These are phyloP conservation scores for Nomada hirtipes DNA, from an alignment of 2,888 invertebrate species.

Conservation along the genomic window DNA sequence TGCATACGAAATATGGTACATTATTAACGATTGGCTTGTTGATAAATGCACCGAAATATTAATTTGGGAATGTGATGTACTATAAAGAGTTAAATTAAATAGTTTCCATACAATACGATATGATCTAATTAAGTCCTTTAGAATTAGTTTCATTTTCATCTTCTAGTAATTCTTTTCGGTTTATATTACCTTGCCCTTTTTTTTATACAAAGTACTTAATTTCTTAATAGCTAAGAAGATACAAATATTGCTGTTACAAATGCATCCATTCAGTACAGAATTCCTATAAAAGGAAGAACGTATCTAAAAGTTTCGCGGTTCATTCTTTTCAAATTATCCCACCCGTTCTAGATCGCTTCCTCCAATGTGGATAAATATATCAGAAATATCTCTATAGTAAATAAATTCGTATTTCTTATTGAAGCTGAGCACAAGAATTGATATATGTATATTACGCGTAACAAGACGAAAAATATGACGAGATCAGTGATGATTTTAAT, in stretches of 20 bases:
- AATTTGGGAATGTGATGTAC: constrained; percentile 28
- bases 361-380: constrained; percentile 17
- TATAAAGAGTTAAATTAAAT: constrained; percentile 15
- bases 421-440: constrained; percentile 36
- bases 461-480: constrained; percentile 4
- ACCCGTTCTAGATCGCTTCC: constrained; percentile 11
- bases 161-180: neutral
- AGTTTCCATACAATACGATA: constrained; percentile 15
- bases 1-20: constrained; percentile 28
- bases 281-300: constrained; percentile 48
- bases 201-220: neutral
- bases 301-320: constrained; percentile 19
- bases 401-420: neutral
- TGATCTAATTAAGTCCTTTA: constrained; percentile 25
- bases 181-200: neutral
- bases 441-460: neutral
- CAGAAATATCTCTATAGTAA: constrained; percentile 8
- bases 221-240: constrained; percentile 16
- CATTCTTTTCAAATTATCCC: constrained; percentile 10
- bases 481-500: constrained; percentile 13
- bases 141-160: constrained; percentile 3
- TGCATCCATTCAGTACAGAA: constrained; percentile 62
- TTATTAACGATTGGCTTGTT: constrained; percentile 29
- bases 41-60: constrained; percentile 30
- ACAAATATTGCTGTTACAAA: constrained; percentile 64